Percentiles rank a stretch among this genome's conserved stretches.
Evolutionary conservation across 2,888 invertebrate species (phyloP).

Genomic region (Temnothorax unifasciatus): DNA sequence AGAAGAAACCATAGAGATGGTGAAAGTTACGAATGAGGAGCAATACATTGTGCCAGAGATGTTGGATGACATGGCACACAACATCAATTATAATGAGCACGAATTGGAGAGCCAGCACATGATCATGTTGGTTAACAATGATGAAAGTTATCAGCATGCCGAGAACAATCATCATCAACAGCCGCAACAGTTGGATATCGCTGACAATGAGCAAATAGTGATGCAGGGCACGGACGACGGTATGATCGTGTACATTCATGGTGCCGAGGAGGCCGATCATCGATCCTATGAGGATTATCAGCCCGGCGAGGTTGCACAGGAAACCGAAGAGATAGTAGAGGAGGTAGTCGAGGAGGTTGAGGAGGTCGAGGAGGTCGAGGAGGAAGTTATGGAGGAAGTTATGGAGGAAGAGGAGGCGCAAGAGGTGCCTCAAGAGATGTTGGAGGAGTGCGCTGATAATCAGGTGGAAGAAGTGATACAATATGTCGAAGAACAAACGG

Average conservation of each 20-base stretch:
- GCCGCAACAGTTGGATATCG: slow-evolving; percentile 81
- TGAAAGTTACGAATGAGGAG: slow-evolving; percentile 71
- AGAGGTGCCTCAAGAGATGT: slow-evolving; percentile 74
- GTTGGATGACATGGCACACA: slow-evolving; percentile 72
- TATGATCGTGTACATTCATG: slow-evolving; percentile 84
- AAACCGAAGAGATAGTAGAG: slow-evolving; percentile 82
- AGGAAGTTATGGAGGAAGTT: slow-evolving; percentile 80
- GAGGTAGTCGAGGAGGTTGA: slow-evolving; percentile 83
- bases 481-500: slow-evolving; percentile 85
- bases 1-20: slow-evolving; percentile 24
- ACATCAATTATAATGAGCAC: slow-evolving; percentile 84
- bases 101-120: slow-evolving; percentile 84
- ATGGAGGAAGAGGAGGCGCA: slow-evolving; percentile 75
- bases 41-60: slow-evolving; percentile 80
- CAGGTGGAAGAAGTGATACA: slow-evolving; percentile 83
- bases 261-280: slow-evolving; percentile 76
- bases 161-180: slow-evolving; percentile 74
- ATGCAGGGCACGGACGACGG: slow-evolving; percentile 82
- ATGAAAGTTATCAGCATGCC: slow-evolving; percentile 75
- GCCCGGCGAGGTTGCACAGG: slow-evolving; percentile 69
- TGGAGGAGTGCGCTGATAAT: slow-evolving; percentile 75
- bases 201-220: slow-evolving; percentile 81
- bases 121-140: slow-evolving; percentile 83
- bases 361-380: slow-evolving; percentile 81
- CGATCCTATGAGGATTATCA: slow-evolving; percentile 75